phyloP scores from a whole-genome alignment of 2,113 vertebrate genomes.

The Nerophis lumbriciformis region DNA sequence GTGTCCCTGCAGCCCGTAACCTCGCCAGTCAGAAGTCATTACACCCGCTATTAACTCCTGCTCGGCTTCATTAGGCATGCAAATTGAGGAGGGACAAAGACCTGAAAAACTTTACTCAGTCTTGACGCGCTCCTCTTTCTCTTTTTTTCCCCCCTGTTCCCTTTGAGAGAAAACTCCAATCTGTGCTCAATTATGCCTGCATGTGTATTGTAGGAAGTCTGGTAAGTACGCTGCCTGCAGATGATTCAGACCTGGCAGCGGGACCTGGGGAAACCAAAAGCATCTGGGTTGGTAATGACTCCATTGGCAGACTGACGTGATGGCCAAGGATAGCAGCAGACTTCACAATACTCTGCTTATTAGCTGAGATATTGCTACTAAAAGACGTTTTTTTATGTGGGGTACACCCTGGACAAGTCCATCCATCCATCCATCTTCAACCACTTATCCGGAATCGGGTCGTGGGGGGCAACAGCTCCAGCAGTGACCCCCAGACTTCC shows the following conservation, averaged over 20 bases:
- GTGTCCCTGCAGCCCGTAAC: slow-evolving; percentile 55
- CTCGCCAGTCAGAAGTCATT: slow-evolving; percentile 78
- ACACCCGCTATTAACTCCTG: slow-evolving; percentile 78
- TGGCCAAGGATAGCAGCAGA: background rate
- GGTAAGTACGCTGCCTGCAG: slow-evolving; percentile 18
- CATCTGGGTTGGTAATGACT: background rate
- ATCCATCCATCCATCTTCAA: too few species aligned
- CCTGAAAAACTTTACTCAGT: slow-evolving; percentile 72
- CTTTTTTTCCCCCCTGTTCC: slow-evolving; percentile 18
- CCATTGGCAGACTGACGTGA: background rate
- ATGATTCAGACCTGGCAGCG: background rate
- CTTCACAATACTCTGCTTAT: background rate
- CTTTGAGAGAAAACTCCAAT: slow-evolving; percentile 45
- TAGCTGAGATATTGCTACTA: background rate
- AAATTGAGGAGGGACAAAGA: slow-evolving; percentile 77
- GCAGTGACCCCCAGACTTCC: too few species aligned
- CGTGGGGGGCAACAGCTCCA: too few species aligned
- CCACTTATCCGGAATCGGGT: too few species aligned
- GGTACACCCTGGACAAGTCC: too few species aligned
- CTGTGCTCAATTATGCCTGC: slow-evolving; percentile 49
- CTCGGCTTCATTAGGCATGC: slow-evolving; percentile 79
- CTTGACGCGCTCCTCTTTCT: slow-evolving; percentile 32
- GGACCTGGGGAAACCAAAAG: slow-evolving; percentile 20
- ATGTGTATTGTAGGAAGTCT: slow-evolving; percentile 34
- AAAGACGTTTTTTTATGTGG: too few species aligned